phyloP scores from a whole-genome alignment of 2,888 invertebrate genomes.

The Dendrolimus pini region DNA sequence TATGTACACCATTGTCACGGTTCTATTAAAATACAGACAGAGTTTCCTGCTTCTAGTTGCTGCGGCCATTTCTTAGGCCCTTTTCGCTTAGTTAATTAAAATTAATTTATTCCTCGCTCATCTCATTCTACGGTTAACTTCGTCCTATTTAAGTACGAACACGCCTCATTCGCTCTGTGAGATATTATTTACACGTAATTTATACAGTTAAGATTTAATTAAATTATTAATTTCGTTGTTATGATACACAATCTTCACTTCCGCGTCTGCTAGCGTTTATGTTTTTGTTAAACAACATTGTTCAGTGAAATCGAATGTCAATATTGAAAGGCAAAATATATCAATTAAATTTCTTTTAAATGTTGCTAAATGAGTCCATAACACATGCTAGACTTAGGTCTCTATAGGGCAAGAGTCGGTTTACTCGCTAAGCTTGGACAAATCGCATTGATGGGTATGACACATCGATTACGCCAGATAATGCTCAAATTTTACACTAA shows the following conservation, averaged over 20 bases:
- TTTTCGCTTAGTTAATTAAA: slow-evolving; percentile 65
- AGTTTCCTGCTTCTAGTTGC: slow-evolving; percentile 52
- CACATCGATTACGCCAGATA: no score
- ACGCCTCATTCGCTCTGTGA: not conserved
- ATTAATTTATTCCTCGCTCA: slow-evolving; percentile 61
- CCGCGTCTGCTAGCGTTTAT: not conserved
- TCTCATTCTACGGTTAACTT: slow-evolving; percentile 15
- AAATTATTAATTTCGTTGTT: not conserved
- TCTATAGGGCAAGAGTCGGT: no score
- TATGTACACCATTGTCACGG: slow-evolving; percentile 58
- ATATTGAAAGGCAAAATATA: no score
- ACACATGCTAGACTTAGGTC: no score
- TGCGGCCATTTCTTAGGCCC: slow-evolving; percentile 56
- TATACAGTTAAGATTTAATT: not conserved
- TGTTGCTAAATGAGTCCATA: no score
- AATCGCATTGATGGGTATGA: no score
- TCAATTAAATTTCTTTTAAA: no score
- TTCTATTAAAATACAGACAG: slow-evolving; percentile 54
- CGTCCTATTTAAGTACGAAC: not conserved
- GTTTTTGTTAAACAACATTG: not conserved
- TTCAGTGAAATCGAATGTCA: no score
- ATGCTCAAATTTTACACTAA: no score
- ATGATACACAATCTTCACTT: not conserved
- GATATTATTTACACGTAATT: not conserved
- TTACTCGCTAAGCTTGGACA: no score